Percentiles rank a stretch among this genome's conserved stretches.
Evolutionary conservation across 37 sponge, comb jelly and placozoan species (phyloP).

Genomic region (Chondrilla cf. caribensis): DNA sequence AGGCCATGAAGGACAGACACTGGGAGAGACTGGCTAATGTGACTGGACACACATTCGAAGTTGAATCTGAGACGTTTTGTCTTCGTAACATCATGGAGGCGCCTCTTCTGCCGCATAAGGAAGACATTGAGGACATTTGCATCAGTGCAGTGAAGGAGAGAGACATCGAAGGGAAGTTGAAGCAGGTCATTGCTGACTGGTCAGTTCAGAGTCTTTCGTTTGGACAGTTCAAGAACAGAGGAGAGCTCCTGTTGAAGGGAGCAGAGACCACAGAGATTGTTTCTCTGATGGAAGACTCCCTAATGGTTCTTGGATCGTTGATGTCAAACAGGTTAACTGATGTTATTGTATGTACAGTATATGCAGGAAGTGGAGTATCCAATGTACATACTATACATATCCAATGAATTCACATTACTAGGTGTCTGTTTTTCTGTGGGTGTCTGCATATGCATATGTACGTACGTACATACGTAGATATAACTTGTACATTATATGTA

Average conservation of each 20-base stretch:
- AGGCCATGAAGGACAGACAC: slow-evolving; percentile 93
- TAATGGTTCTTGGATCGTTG: slow-evolving; percentile 96
- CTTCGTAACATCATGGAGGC: slow-evolving; percentile 95
- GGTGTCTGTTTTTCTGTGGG: no score
- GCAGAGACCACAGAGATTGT: slow-evolving; percentile 88
- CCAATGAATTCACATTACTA: no score
- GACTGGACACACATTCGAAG: slow-evolving; percentile 85
- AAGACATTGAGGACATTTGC: slow-evolving; percentile 96
- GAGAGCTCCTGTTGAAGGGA: slow-evolving; percentile 91
- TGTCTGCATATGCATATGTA: no score
- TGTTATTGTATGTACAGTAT: no score
- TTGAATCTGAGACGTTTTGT: slow-evolving; percentile 82
- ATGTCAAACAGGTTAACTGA: slow-evolving; percentile 87
- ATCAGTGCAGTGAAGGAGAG: slow-evolving; percentile 97
- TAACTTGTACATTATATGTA: no score
- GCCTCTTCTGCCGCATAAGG: slow-evolving; percentile 84
- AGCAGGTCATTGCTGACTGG: slow-evolving; percentile 87
- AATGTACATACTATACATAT: no score
- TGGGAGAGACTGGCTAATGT: slow-evolving; percentile 81
- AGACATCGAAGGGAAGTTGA: slow-evolving; percentile 98
- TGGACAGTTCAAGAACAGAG: slow-evolving; percentile 83
- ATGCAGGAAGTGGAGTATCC: no score
- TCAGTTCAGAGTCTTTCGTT: slow-evolving; percentile 72
- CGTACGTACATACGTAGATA: no score
- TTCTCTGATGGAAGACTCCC: slow-evolving; percentile 95